Conservation (phyloP, 2,797 vertebrate genomes). For the Neoniphon sammara region DNA sequence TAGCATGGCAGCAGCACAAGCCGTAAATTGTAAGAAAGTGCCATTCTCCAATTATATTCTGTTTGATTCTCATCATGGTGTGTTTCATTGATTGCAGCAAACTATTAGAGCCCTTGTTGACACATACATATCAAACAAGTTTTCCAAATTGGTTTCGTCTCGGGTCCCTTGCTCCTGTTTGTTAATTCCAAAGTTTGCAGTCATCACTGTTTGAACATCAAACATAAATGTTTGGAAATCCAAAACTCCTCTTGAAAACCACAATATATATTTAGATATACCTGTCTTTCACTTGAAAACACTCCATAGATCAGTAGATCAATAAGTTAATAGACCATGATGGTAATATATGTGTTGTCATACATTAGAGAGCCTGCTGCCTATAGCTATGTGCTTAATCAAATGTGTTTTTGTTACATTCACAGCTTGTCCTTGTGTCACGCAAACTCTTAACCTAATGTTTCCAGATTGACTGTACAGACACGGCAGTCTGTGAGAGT, state of each 20-base stretch:
- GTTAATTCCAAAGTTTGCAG: conserved; percentile 30
- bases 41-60: conserved; percentile 36
- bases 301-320: neutral
- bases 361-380: conserved; percentile 7
- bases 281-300: neutral
- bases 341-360: conserved; percentile 17
- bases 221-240: conserved; percentile 1
- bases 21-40: conserved; percentile 35
- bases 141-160: conserved; percentile 39
- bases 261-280: neutral
- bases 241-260: neutral
- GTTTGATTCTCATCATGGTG: conserved; percentile 44
- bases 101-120: conserved; percentile 47
- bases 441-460: conserved; percentile 43
- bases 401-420: conserved; percentile 24
- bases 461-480: conserved; percentile 60
- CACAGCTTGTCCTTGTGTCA: conserved; percentile 27
- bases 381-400: conserved; percentile 13
- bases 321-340: neutral
- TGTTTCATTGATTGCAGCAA: conserved; percentile 48
- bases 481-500: conserved; percentile 66
- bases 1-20: conserved; percentile 10
- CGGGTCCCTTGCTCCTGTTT: conserved; percentile 20
- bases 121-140: conserved; percentile 35
- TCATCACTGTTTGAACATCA: conserved; percentile 11